Percentiles rank a stretch among this genome's conserved stretches.
These are phyloP conservation scores for Halictus ligatus DNA, from an alignment of 2,888 invertebrate species.

Conservation along the genomic window DNA sequence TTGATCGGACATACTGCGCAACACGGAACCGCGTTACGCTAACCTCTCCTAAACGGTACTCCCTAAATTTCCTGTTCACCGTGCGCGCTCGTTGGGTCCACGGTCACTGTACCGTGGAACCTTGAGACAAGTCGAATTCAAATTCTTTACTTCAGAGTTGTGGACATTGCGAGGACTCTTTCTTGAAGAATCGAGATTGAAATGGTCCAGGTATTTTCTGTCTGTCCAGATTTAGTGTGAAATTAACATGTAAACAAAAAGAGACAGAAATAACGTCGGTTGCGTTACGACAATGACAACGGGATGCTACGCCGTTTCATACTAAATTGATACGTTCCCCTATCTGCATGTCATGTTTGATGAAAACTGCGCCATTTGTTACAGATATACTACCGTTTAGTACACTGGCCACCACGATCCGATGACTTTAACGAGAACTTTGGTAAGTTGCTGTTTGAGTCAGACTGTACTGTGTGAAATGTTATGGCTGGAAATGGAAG, in stretches of 20 bases:
- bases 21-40: not conserved
- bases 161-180: too few relatives aligned
- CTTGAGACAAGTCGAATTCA: not conserved
- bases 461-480: not conserved
- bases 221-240: not conserved
- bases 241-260: not conserved
- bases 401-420: slow-evolving; percentile 57
- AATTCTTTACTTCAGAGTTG: not conserved
- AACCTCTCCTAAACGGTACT: not conserved
- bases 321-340: not conserved
- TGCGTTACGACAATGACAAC: not conserved
- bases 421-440: slow-evolving; percentile 70
- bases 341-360: not conserved
- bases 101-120: not conserved
- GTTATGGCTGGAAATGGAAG: not conserved
- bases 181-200: too few relatives aligned
- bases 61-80: not conserved
- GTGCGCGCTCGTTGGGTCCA: not conserved
- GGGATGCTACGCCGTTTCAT: not conserved
- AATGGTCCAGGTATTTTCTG: too few relatives aligned
- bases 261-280: too few relatives aligned
- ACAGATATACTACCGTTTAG: slow-evolving; percentile 60
- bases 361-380: slow-evolving; percentile 51
- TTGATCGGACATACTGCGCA: not conserved
- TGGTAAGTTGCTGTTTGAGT: slow-evolving; percentile 52